Evolutionary conservation across 1,140 invertebrate species (phyloP).

Genomic region (Drosophila fuyamai): DNA sequence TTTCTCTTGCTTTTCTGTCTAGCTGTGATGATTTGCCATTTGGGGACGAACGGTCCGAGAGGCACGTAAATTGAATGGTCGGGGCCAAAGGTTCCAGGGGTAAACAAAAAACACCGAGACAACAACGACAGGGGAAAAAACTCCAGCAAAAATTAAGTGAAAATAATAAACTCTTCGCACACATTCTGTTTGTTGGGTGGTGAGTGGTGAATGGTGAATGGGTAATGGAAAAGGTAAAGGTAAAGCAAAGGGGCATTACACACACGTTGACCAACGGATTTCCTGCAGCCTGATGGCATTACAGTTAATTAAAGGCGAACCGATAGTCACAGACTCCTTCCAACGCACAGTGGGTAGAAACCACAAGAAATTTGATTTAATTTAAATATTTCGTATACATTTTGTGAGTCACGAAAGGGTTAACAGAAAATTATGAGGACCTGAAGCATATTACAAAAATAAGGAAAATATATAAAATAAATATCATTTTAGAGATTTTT

Average conservation of each 20-base stretch:
- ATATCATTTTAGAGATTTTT: no score
- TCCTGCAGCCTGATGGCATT: constrained; percentile 42
- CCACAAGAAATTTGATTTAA: no score
- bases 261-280: constrained; percentile 40
- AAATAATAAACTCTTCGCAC: constrained; percentile 71
- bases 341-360: constrained; percentile 38
- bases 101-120: constrained; percentile 22
- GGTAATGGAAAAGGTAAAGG: background rate
- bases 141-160: constrained; percentile 77
- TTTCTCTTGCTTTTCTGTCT: constrained; percentile 41
- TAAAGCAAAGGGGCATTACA: constrained; percentile 25
- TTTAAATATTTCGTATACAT: background rate
- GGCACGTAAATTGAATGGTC: constrained; percentile 58
- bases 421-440: no score
- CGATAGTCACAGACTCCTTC: background rate
- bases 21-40: constrained; percentile 75
- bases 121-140: constrained; percentile 11
- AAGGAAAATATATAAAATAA: no score
- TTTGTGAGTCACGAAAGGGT: background rate
- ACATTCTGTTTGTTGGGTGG: background rate
- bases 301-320: constrained; percentile 74
- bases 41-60: constrained; percentile 31
- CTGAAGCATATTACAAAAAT: no score
- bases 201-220: background rate
- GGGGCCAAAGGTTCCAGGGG: constrained; percentile 29